Evolutionary conservation across 2,797 vertebrate species (phyloP), one percentile per base, ranked within the genome.

Genomic region (Argya squamiceps): DNA sequence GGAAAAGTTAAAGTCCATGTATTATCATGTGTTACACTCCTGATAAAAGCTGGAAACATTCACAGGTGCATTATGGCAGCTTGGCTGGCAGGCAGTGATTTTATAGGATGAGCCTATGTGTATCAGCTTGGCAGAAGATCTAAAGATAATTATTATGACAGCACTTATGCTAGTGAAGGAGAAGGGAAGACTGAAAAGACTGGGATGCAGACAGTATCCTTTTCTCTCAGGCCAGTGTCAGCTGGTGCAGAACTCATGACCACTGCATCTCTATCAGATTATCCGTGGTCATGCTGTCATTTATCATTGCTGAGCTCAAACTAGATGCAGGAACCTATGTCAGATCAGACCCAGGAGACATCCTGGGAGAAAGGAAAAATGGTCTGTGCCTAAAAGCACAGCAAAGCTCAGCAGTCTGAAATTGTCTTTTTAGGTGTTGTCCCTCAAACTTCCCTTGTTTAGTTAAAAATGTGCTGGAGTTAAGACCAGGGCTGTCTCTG

Each of bases 281-380:
- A 11, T 30, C 20, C 1, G 0, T 21, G 12, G 14, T 39, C 0
- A 0, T 60, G 23, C 29, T 68, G 36, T 32, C 37, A 9, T 58
- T 70, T 46, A 43, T 9, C 5, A 36, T 4, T 6, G 23, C 49
- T 69, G 29, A 49, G 22, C 67, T 87, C 70, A 82, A 81, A 44
- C 3, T 10, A 58, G 18, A 23, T 4, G 3, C 21, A 20, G 44
- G n/a, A 89, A 44, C 16, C 8, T 26, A 16, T 17, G 17, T 60
- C 34, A 73, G 15, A 30, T 52, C 43, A 64, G 21, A 78, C 4
- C 10, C 37, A 65, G 24, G 34, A 92, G 24, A 53, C 8, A 46
- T 15, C 15, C 30, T 47, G 20, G 32, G 18, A 67, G 56, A 76
- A 63, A 46, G 46, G 12, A 56, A 52, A 73, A 84, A 49, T 15